These are phyloP conservation scores for Lasaia peninsularis DNA, from an alignment of 1,140 invertebrate genomes.

Conservation along the genomic window DNA sequence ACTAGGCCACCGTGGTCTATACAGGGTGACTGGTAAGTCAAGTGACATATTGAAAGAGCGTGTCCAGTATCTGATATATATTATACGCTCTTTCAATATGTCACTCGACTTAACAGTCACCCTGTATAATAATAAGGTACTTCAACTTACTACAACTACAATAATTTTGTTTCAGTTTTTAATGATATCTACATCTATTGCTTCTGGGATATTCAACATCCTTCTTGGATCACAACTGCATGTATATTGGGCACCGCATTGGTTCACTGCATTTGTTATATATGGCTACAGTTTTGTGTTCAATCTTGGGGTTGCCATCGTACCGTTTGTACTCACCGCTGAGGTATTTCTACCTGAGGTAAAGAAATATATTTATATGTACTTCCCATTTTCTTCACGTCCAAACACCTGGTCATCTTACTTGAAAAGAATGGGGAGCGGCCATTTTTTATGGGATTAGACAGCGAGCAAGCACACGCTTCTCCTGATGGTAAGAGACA, in stretches of 20 bases:
- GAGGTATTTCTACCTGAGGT: slow-evolving; percentile 65
- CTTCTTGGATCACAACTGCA: slow-evolving; percentile 50
- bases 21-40: too few species aligned
- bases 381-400: slow-evolving; percentile 1
- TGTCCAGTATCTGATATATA: too few species aligned
- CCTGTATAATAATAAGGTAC: too few species aligned
- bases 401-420: not conserved
- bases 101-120: too few species aligned
- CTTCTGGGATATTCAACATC: slow-evolving; percentile 41
- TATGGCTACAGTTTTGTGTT: slow-evolving; percentile 51
- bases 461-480: too few species aligned
- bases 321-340: slow-evolving; percentile 54
- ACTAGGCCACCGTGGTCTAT: too few species aligned
- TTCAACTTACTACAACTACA: not conserved
- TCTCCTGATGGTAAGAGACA: too few species aligned
- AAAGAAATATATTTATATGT: not conserved
- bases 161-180: slow-evolving; percentile 36
- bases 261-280: slow-evolving; percentile 51
- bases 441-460: too few species aligned
- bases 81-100: too few species aligned
- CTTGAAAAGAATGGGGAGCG: too few species aligned
- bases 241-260: slow-evolving; percentile 44
- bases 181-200: slow-evolving; percentile 38
- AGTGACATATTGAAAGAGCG: too few species aligned
- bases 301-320: slow-evolving; percentile 47